Evolutionary conservation across 2,888 invertebrate species (phyloP).

Genomic region (Morpho achilles): DNA sequence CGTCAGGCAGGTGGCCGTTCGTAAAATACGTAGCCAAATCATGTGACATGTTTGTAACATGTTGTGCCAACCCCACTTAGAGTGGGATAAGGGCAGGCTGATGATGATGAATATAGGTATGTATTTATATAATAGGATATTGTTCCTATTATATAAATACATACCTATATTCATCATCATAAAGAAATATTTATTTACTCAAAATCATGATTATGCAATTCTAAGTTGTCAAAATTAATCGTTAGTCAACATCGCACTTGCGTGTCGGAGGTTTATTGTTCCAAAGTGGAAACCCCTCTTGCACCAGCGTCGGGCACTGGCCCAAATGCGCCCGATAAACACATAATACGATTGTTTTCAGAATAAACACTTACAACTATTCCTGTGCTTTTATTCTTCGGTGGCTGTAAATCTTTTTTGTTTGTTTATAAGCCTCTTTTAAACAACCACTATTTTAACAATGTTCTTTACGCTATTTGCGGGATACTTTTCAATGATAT

Average conservation of each 20-base stretch:
- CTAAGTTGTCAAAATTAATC: background rate
- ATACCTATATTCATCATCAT: too few relatives aligned
- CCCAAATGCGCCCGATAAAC: conserved; percentile 15
- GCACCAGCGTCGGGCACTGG: conserved; percentile 7
- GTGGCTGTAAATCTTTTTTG: conserved; percentile 52
- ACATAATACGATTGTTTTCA: conserved; percentile 38
- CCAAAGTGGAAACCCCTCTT: conserved; percentile 30
- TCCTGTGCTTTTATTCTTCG: conserved; percentile 43
- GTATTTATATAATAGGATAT: too few relatives aligned
- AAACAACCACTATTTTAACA: conserved; percentile 35
- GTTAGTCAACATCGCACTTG: conserved; percentile 10
- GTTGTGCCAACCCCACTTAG: too few relatives aligned
- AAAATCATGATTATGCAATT: conserved; percentile 14
- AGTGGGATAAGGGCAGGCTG: too few relatives aligned
- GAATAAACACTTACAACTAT: conserved; percentile 59
- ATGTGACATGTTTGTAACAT: too few relatives aligned
- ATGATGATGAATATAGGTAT: too few relatives aligned
- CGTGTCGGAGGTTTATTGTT: conserved; percentile 22
- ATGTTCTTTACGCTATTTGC: conserved; percentile 5
- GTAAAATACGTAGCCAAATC: too few relatives aligned
- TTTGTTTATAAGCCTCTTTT: conserved; percentile 41
- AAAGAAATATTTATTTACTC: too few relatives aligned
- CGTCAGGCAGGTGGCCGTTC: too few relatives aligned
- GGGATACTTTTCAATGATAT: background rate
- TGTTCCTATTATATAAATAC: too few relatives aligned